Conservation (phyloP, 2,113 vertebrate genomes). For the Atractosteus spatula region DNA sequence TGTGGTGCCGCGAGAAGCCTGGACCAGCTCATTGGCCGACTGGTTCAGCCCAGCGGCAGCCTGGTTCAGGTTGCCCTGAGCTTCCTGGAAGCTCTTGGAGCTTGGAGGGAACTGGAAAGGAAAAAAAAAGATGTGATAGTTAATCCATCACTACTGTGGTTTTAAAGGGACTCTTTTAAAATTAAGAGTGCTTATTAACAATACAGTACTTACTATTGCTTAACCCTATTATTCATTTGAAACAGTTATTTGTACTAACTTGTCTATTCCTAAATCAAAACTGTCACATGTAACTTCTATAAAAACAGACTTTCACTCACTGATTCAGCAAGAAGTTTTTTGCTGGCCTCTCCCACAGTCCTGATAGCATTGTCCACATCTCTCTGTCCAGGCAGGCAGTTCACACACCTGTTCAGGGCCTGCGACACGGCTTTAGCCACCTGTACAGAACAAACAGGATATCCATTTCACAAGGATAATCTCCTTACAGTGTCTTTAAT, state of each 20-base stretch:
- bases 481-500: too few relatives aligned
- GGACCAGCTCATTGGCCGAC: conserved; percentile 92
- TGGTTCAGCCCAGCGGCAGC: conserved; percentile 89
- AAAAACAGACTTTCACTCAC: conserved; percentile 52
- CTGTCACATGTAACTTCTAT: not conserved
- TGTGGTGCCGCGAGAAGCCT: conserved; percentile 87
- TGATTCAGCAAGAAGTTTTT: conserved; percentile 79
- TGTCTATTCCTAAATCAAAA: too few relatives aligned
- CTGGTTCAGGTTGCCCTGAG: conserved; percentile 83
- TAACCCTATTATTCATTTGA: too few relatives aligned
- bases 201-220: too few relatives aligned
- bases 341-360: conserved; percentile 91
- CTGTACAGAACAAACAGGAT: conserved; percentile 48
- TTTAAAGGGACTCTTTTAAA: too few relatives aligned
- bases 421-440: conserved; percentile 95
- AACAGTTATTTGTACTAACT: too few relatives aligned
- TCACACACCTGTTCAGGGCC: conserved; percentile 88
- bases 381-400: conserved; percentile 91
- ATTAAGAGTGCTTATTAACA: too few relatives aligned
- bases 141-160: too few relatives aligned
- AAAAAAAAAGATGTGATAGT: not conserved
- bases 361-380: conserved; percentile 93
- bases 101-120: conserved; percentile 81
- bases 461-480: too few relatives aligned
- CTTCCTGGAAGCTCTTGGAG: conserved; percentile 91